These are phyloP conservation scores for Tachypleus tridentatus DNA, from an alignment of 1,140 invertebrate genomes.

Conservation along the genomic window DNA sequence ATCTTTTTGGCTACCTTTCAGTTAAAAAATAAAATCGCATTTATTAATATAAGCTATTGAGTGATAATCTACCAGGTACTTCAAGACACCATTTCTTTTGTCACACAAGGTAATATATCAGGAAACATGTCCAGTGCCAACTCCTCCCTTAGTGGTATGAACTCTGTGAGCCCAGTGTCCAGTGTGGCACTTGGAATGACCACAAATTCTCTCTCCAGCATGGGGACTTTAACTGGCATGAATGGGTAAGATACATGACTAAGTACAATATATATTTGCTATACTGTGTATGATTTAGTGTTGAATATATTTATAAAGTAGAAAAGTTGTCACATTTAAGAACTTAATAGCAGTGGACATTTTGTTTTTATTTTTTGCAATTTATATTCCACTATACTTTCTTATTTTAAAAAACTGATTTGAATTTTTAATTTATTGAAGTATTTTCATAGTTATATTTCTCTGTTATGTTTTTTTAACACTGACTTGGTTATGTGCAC, in stretches of 20 bases:
- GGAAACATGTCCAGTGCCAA: conserved; percentile 18
- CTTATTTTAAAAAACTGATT: neutral
- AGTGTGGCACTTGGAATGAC: conserved; percentile 38
- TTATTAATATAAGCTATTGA: no score
- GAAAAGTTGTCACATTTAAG: no score
- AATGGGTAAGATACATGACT: conserved; percentile 9
- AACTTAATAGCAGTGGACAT: neutral
- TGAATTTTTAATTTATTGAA: neutral
- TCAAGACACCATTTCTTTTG: no score
- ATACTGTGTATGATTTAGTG: no score
- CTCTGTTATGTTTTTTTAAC: no score
- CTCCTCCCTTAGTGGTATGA: conserved; percentile 26
- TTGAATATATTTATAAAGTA: no score
- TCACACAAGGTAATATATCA: conserved; percentile 13
- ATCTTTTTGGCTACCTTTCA: no score
- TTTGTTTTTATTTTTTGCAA: neutral
- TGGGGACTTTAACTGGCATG: conserved; percentile 23
- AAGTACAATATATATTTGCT: no score
- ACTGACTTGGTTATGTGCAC: no score
- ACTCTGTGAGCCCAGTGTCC: conserved; percentile 38
- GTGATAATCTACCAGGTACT: no score
- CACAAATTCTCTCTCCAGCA: conserved; percentile 22
- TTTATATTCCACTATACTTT: neutral
- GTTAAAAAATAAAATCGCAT: no score
- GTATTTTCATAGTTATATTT: neutral